Evolutionary conservation across 2,888 invertebrate species (phyloP).

Genomic region (Pseudococcus longispinus): DNA sequence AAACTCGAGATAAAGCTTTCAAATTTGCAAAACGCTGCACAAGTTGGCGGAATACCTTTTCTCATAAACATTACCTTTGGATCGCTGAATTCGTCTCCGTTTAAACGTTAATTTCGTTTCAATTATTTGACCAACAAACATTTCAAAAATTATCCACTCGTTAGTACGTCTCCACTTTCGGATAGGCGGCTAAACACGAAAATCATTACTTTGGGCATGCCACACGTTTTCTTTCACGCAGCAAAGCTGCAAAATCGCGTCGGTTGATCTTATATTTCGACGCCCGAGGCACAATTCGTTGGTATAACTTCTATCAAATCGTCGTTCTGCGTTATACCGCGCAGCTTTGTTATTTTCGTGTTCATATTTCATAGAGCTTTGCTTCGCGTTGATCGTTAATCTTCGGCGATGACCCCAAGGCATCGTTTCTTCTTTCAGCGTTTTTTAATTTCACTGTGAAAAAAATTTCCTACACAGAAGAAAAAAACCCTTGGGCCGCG

Average conservation of each 20-base stretch:
- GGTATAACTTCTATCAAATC: not conserved
- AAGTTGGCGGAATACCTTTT: not conserved
- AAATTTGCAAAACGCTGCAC: not conserved
- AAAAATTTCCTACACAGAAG: not conserved
- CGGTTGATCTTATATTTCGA: not conserved
- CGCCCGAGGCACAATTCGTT: not conserved
- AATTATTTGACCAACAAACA: slow-evolving; percentile 4
- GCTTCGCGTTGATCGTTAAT: not conserved
- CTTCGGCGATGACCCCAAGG: slow-evolving; percentile 10
- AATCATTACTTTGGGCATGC: not conserved
- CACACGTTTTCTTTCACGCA: not conserved
- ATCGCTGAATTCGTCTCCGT: not conserved
- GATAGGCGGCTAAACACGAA: not conserved
- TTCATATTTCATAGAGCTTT: not conserved
- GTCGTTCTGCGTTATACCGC: not conserved
- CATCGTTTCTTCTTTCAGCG: not conserved
- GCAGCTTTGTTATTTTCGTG: not conserved
- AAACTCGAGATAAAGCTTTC: not conserved
- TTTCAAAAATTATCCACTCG: not conserved
- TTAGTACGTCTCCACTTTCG: not conserved
- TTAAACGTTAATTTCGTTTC: not conserved
- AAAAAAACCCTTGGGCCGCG: not conserved
- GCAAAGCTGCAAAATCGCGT: not conserved
- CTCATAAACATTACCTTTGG: not conserved
- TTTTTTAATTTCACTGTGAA: not conserved